Evolutionary conservation across 1,140 invertebrate species (phyloP), one percentile per base, ranked within the genome.

Genomic region (Drosophila parvula): DNA sequence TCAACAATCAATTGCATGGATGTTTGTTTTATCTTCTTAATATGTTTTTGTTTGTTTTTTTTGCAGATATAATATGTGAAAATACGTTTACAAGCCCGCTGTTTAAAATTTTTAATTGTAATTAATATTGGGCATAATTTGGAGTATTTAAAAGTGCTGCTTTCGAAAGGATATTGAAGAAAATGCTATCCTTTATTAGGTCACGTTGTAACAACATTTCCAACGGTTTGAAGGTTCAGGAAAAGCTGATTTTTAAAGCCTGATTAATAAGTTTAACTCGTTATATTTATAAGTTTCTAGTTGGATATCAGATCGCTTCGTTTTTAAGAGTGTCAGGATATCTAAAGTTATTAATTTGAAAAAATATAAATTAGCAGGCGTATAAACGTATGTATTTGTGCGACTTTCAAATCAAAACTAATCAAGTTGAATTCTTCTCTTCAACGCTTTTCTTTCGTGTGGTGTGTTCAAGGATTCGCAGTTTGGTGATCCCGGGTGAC

Each of bases 371-470:
- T 27, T 1, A 12, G 9, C 57, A 43, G 11, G 8, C 18, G 0
- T 43, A 16, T 34, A 60, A 63, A 43, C 11, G 56, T 43, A 34
- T 40, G 56, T 43, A 34, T 40, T 34, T 32, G 0, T 27, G 16
- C 27, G 16, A 27, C 11, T 11, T 16, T 56, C 11, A 56, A 57
- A 41, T 32, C 4, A 62, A 41, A 62, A 57, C 12, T 14, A 43
- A 64, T 41, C 8, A 30, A 62, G 28, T 27, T 50, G n/a, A 41
- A 30, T 38, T 60, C 7, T 53, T 61, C 57, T 47, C 14, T 16
- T 60, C n/a, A 57, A 57, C 22, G 22, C 36, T 45, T 62, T 62
- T 62, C n/a, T 38, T 63, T 40, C 27, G 57, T 60, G 11, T 8
- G 50, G 47, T 30, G 56, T 59, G 45, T 63, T 45, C 27, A 40